These are phyloP conservation scores for Melanotaenia trifasciata DNA, from an alignment of 2,797 vertebrate species.

Conservation along the genomic window DNA sequence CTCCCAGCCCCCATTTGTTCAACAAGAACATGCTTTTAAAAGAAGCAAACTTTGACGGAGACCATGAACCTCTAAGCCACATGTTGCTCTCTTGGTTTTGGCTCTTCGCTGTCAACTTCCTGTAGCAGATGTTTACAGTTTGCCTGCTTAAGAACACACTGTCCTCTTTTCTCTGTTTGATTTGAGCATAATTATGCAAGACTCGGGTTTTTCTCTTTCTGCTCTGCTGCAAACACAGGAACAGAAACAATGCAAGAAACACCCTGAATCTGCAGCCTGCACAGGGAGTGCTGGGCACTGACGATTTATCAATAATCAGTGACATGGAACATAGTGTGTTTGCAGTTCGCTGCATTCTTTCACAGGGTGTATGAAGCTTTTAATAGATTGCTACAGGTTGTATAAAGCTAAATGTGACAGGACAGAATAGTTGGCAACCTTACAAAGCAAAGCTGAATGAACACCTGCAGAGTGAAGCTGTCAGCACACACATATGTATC, in stretches of 20 bases:
- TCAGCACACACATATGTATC: not conserved
- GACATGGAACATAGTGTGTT: not conserved
- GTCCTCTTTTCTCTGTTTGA: slow-evolving; percentile 19
- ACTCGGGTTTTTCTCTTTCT: slow-evolving; percentile 15
- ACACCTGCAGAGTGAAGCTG: not conserved
- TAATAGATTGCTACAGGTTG: not conserved
- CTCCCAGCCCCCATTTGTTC: no score
- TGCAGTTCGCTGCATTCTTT: not conserved
- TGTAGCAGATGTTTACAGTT: slow-evolving; percentile 33
- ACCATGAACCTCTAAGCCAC: not conserved
- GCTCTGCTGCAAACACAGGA: slow-evolving; percentile 5
- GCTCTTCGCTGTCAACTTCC: slow-evolving; percentile 14
- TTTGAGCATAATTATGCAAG: slow-evolving; percentile 35
- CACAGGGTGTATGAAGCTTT: not conserved
- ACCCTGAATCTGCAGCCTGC: not conserved
- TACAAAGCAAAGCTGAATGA: slow-evolving; percentile 4
- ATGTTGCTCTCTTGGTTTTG: slow-evolving; percentile 14
- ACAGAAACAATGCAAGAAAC: slow-evolving; percentile 3
- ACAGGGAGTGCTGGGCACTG: slow-evolving; percentile 1
- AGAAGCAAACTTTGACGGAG: no score
- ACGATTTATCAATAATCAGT: slow-evolving; percentile 2
- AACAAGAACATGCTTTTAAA: no score
- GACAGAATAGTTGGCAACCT: not conserved
- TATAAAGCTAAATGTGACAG: not conserved
- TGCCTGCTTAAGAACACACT: slow-evolving; percentile 25